These are phyloP conservation scores for Dione juno DNA, from an alignment of 2,888 invertebrate species.

Conservation along the genomic window DNA sequence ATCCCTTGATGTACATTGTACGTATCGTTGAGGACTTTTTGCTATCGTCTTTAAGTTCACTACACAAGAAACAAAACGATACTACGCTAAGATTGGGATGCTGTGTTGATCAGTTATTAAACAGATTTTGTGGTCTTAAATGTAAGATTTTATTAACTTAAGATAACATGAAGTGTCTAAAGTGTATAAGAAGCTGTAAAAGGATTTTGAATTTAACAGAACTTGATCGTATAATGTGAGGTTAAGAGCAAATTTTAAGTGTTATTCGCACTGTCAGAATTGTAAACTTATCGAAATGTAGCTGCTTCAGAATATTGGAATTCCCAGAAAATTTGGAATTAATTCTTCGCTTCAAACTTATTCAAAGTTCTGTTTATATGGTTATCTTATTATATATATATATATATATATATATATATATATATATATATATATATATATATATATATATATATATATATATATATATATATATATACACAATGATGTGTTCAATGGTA, in stretches of 20 bases:
- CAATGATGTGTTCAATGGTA: too few relatives aligned
- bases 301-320: too few relatives aligned
- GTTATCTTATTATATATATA: too few relatives aligned
- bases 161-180: not conserved
- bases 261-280: too few relatives aligned
- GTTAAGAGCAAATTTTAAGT: not conserved
- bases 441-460: too few relatives aligned
- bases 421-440: too few relatives aligned
- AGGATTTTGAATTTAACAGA: not conserved
- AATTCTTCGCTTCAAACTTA: too few relatives aligned
- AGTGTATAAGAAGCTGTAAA: not conserved
- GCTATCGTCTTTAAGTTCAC: constrained; percentile 5
- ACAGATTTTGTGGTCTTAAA: not conserved
- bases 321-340: too few relatives aligned
- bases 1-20: constrained; percentile 36
- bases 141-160: not conserved
- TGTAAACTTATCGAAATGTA: too few relatives aligned
- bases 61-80: not conserved
- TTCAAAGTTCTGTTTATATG: too few relatives aligned
- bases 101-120: not conserved
- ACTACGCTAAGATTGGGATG: not conserved
- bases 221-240: not conserved
- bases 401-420: too few relatives aligned
- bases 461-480: too few relatives aligned
- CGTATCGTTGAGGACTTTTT: constrained; percentile 19